phyloP scores from a whole-genome alignment of 92 coral and sea anemone species.

The Porites lobata region DNA sequence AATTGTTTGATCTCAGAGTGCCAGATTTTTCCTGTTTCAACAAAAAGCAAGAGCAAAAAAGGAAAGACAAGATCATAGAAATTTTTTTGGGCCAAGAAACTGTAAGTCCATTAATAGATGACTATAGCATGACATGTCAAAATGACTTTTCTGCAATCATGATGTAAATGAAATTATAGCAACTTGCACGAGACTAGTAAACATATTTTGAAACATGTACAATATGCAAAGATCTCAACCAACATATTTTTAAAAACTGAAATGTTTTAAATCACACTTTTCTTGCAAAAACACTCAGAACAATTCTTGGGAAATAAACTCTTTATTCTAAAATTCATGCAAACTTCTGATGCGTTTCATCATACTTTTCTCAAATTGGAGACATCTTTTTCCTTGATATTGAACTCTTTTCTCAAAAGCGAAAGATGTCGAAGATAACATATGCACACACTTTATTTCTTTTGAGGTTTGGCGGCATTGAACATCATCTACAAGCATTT shows the following conservation, averaged over 20 bases:
- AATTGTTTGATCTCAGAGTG: no score
- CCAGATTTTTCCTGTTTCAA: no score
- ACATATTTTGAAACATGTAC: neutral
- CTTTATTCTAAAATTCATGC: no score
- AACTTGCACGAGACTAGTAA: conserved; percentile 6
- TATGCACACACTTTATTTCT: neutral
- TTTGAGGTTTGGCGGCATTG: neutral
- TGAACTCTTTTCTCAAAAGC: neutral
- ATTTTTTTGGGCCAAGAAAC: neutral
- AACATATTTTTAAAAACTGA: no score
- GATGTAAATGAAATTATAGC: neutral
- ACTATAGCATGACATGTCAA: neutral
- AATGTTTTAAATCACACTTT: no score
- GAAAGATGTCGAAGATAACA: neutral
- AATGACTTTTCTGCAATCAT: neutral
- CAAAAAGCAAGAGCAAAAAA: no score
- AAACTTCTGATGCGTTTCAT: neutral
- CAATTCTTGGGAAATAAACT: no score
- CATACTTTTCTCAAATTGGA: neutral
- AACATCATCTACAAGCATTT: neutral
- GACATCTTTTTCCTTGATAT: neutral
- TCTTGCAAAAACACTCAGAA: no score
- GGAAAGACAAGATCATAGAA: no score
- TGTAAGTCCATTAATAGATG: neutral
- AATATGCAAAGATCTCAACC: neutral